Conservation (phyloP, 2,113 vertebrate species). For the Brachypteracias leptosomus region DNA sequence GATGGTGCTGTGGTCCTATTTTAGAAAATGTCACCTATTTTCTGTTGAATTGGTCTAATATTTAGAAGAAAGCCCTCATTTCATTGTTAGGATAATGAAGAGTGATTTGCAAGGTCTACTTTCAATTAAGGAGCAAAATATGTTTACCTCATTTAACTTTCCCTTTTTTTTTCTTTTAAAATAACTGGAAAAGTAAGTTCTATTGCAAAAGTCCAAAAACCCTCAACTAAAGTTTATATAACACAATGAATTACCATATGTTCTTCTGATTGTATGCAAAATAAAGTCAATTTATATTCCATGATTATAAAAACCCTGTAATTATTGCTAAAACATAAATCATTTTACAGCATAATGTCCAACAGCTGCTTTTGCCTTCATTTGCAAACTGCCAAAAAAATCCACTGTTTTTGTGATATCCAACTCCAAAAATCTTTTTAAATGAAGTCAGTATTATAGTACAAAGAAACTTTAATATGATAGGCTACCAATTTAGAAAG, state of each 20-base stretch:
- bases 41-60: not conserved
- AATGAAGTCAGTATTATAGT: not conserved
- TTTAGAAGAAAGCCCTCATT: not conserved
- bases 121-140: not conserved
- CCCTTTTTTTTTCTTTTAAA: too few species aligned
- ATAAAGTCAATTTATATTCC: not conserved
- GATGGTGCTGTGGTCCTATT: constrained; percentile 59
- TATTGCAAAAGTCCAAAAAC: not conserved
- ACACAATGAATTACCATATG: fast-evolving
- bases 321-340: not conserved
- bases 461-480: not conserved
- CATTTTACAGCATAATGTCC: not conserved
- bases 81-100: not conserved
- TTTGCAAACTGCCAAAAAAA: not conserved
- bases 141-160: not conserved
- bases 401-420: not conserved
- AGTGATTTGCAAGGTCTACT: not conserved
- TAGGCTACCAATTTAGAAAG: not conserved
- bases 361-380: not conserved
- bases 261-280: not conserved
- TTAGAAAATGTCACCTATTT: not conserved
- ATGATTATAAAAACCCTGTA: not conserved
- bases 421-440: not conserved
- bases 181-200: not conserved
- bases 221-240: not conserved